Conservation (phyloP, 2,113 vertebrate species). For the Danionella cerebrum region DNA sequence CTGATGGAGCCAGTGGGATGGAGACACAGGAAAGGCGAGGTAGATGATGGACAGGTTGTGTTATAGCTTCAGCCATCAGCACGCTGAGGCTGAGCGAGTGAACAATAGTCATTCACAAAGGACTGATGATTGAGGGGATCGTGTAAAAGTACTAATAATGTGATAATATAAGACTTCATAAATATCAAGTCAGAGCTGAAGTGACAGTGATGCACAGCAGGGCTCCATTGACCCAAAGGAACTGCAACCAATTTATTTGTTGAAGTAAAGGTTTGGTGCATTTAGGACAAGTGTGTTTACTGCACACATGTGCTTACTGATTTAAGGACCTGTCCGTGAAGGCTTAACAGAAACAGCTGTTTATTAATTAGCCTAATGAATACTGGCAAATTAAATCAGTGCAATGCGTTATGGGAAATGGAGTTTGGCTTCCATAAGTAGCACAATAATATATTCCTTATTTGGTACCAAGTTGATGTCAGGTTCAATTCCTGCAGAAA, state of each 20-base stretch:
- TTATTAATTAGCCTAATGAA: too few species aligned
- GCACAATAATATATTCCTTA: too few species aligned
- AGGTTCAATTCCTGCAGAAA: too few species aligned
- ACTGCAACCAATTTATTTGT: not conserved
- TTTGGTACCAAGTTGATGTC: too few species aligned
- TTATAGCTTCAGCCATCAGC: not conserved
- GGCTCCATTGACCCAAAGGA: not conserved
- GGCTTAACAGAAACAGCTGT: too few species aligned
- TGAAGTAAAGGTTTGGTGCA: not conserved
- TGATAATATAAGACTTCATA: not conserved
- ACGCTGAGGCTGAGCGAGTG: not conserved
- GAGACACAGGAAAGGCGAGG: not conserved
- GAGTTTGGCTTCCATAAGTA: too few species aligned
- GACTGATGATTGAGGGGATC: not conserved
- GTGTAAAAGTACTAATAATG: not conserved
- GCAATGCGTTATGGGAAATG: too few species aligned
- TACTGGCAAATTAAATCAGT: too few species aligned
- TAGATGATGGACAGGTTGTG: conserved; percentile 7
- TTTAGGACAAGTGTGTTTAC: not conserved
- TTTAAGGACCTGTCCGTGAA: too few species aligned
- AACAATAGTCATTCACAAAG: not conserved
- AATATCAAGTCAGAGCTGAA: not conserved
- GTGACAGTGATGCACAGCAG: not conserved
- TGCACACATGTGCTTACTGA: too few species aligned
- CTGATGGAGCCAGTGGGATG: conserved; percentile 18